Conservation (phyloP, 2,888 invertebrate genomes). For the Suillia variegata region DNA sequence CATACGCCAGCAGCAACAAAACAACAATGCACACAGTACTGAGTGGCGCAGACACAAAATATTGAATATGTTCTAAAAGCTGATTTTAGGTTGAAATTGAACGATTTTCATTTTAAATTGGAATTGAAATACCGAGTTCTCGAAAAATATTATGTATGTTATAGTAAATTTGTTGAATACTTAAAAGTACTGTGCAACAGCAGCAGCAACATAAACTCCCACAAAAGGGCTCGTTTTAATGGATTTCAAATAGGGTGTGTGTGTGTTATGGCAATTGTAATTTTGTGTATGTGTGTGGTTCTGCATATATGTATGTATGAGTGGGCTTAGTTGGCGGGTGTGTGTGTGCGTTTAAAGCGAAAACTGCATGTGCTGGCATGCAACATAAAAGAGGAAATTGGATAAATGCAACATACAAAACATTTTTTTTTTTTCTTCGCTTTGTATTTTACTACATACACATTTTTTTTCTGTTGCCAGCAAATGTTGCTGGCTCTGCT, state of each 20-base stretch:
- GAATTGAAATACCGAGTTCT: no score
- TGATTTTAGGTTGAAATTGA: no score
- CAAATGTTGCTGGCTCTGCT: slow-evolving; percentile 42
- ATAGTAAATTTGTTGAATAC: no score
- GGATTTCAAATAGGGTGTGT: slow-evolving; percentile 49
- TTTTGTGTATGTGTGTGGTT: slow-evolving; percentile 14
- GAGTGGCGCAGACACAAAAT: no score
- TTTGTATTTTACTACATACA: slow-evolving; percentile 34
- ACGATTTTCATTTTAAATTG: no score
- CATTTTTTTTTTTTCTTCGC: slow-evolving; percentile 22
- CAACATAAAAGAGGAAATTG: slow-evolving; percentile 25
- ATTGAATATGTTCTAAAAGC: no score
- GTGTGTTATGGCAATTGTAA: slow-evolving; percentile 27
- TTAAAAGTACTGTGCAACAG: no score
- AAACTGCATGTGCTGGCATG: slow-evolving; percentile 9
- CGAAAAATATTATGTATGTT: no score
- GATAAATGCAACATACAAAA: slow-evolving; percentile 24
- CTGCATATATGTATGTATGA: slow-evolving; percentile 14
- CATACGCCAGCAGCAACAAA: no score
- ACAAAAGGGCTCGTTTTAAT: slow-evolving; percentile 39
- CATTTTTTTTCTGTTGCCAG: neutral
- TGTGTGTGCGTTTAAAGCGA: neutral
- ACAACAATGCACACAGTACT: no score
- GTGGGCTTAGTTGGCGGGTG: neutral
- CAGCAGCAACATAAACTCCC: neutral